Percentiles rank a stretch among this genome's conserved stretches.
These are phyloP conservation scores for Drosophila busckii DNA, from an alignment of 1,140 invertebrate genomes.

Conservation along the genomic window DNA sequence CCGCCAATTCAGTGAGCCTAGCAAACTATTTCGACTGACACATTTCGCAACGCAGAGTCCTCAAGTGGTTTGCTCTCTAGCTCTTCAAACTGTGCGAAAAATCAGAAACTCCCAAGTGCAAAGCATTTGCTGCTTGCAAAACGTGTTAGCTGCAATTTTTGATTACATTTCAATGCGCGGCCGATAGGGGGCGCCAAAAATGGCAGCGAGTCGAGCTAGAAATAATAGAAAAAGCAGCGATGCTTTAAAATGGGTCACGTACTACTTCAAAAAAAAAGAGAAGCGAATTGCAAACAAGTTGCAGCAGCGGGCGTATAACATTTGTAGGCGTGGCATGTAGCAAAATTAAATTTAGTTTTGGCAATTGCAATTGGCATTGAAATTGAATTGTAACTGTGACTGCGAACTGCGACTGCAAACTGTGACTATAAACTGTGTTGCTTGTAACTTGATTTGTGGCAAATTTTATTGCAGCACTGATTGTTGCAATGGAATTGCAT, in stretches of 20 bases:
- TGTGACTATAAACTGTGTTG: background rate
- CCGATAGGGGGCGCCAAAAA: slow-evolving; percentile 3
- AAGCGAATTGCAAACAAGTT: slow-evolving; percentile 26
- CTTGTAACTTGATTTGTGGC: slow-evolving; percentile 56
- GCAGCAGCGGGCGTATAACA: slow-evolving; percentile 4
- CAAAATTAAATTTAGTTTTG: slow-evolving; percentile 71
- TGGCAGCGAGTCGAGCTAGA: background rate
- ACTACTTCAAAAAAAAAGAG: slow-evolving; percentile 7
- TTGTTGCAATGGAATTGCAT: background rate
- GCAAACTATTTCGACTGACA: no score
- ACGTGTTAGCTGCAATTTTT: slow-evolving; percentile 53
- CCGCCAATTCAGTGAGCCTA: no score
- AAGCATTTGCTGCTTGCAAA: slow-evolving; percentile 25
- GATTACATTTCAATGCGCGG: slow-evolving; percentile 60
- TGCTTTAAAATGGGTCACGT: background rate
- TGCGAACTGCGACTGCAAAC: slow-evolving; percentile 10
- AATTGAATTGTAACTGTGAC: slow-evolving; percentile 28
- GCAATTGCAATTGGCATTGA: slow-evolving; percentile 38
- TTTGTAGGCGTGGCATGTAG: slow-evolving; percentile 41
- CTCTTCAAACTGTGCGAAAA: no score
- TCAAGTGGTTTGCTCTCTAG: no score
- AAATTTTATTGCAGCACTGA: slow-evolving; percentile 21
- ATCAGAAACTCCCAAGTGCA: no score
- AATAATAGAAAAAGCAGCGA: background rate
- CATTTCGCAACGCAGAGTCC: no score